Percentiles rank a stretch among this genome's conserved stretches.
Evolutionary conservation across 2,113 vertebrate genomes (phyloP).

Genomic region (Trichomycterus rosablanca): DNA sequence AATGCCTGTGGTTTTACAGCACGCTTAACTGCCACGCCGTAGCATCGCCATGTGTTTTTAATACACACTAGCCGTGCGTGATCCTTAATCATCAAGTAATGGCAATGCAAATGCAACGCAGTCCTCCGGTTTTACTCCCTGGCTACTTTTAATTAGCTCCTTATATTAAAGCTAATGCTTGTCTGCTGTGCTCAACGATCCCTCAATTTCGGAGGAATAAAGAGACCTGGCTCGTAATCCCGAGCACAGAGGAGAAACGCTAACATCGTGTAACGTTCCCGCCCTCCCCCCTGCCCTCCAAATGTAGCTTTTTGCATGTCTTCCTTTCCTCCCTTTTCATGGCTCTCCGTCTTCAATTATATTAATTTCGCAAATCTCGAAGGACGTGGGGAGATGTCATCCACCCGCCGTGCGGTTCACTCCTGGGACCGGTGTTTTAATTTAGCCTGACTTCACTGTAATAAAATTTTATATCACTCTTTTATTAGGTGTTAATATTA

Average conservation of each 20-base stretch:
- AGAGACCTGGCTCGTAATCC: slow-evolving; percentile 13
- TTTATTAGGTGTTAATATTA: slow-evolving; percentile 56
- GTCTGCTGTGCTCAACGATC: slow-evolving; percentile 22
- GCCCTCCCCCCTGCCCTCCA: neutral
- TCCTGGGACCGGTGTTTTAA: slow-evolving; percentile 49
- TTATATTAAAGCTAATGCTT: slow-evolving; percentile 36
- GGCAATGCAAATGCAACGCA: neutral
- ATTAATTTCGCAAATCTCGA: slow-evolving; percentile 48
- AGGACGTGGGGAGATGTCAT: slow-evolving; percentile 14
- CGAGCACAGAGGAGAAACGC: slow-evolving; percentile 8
- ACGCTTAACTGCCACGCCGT: neutral
- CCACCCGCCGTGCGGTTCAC: slow-evolving; percentile 26
- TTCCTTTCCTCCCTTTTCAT: slow-evolving; percentile 19
- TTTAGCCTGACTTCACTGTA: slow-evolving; percentile 48
- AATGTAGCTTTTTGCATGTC: slow-evolving; percentile 10
- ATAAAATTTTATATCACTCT: slow-evolving; percentile 51
- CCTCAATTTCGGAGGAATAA: neutral
- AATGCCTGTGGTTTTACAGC: slow-evolving; percentile 2
- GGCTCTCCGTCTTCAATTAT: slow-evolving; percentile 43
- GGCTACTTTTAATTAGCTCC: slow-evolving; percentile 37
- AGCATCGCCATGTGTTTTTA: slow-evolving; percentile 17
- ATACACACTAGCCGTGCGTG: slow-evolving; percentile 5
- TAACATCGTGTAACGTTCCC: slow-evolving; percentile 4
- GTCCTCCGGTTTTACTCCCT: slow-evolving; percentile 15
- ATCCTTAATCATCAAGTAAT: slow-evolving; percentile 38